Percentiles rank a stretch among this genome's conserved stretches.
phyloP scores from a whole-genome alignment of 2,797 vertebrate species.

The Mus caroli region DNA sequence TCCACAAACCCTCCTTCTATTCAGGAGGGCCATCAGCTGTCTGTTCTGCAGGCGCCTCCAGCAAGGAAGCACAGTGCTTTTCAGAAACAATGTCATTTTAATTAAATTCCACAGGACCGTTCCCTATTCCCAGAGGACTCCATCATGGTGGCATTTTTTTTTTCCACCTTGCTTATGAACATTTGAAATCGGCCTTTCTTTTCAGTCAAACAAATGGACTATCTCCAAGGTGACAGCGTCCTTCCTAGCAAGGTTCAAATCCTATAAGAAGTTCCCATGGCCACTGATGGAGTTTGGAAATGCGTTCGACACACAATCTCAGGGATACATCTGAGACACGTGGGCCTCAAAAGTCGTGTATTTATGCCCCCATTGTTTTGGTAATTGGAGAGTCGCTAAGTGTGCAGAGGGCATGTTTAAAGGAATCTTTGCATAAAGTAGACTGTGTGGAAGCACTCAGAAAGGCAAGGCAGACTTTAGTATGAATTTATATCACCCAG shows the following conservation, averaged over 20 bases:
- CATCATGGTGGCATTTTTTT: neutral
- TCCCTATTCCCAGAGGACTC: constrained; percentile 20
- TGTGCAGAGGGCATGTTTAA: neutral
- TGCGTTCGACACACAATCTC: neutral
- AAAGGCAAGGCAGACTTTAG: neutral
- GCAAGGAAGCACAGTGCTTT: neutral
- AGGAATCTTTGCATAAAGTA: constrained; percentile 41
- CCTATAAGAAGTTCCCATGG: neutral
- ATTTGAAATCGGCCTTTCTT: constrained; percentile 63
- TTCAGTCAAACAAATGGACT: constrained; percentile 18
- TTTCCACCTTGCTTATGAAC: constrained; percentile 55
- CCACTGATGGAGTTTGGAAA: neutral
- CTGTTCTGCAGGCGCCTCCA: constrained; percentile 23
- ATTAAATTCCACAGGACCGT: constrained; percentile 72
- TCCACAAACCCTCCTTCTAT: neutral
- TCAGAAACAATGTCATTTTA: constrained; percentile 67
- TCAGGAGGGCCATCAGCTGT: neutral
- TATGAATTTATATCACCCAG: neutral
- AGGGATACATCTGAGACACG: neutral
- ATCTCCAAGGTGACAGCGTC: constrained; percentile 59
- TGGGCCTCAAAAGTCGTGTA: neutral
- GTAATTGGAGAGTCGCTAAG: neutral
- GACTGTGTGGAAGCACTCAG: neutral
- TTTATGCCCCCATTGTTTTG: neutral
- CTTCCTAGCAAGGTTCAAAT: constrained; percentile 37